phyloP scores from a whole-genome alignment of 2,797 vertebrate species.

The Limosa lapponica region DNA sequence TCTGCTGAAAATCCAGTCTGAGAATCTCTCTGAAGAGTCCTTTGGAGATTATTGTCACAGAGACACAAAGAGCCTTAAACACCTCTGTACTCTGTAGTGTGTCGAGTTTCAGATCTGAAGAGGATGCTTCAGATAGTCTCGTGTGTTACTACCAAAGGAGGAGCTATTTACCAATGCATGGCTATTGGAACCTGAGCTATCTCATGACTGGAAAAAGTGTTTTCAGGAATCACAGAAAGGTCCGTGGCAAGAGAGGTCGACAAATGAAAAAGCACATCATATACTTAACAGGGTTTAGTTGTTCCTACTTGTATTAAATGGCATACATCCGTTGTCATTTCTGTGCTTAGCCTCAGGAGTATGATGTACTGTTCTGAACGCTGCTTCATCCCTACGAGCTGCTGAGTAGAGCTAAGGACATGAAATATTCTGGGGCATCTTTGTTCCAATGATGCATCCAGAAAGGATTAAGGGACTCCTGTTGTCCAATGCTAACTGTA shows the following conservation, averaged over 20 bases:
- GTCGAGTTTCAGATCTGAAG: background rate
- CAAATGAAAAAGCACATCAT: background rate
- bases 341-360: background rate
- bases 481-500: background rate
- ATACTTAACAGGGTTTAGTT: background rate
- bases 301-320: background rate
- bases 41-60: background rate
- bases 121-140: background rate
- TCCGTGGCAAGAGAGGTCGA: background rate
- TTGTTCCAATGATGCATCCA: background rate
- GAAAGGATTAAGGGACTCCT: background rate
- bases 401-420: background rate
- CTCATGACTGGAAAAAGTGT: background rate
- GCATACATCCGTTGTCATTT: background rate
- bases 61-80: background rate
- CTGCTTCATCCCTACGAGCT: background rate
- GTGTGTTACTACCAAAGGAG: background rate
- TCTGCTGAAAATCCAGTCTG: background rate
- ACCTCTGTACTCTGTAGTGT: background rate
- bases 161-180: background rate
- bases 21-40: background rate
- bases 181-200: background rate
- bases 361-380: rapidly evolving
- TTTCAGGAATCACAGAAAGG: background rate
- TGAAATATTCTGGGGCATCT: background rate